Evolutionary conservation across 1,140 invertebrate species (phyloP).

Genomic region (Ephestia elutella): DNA sequence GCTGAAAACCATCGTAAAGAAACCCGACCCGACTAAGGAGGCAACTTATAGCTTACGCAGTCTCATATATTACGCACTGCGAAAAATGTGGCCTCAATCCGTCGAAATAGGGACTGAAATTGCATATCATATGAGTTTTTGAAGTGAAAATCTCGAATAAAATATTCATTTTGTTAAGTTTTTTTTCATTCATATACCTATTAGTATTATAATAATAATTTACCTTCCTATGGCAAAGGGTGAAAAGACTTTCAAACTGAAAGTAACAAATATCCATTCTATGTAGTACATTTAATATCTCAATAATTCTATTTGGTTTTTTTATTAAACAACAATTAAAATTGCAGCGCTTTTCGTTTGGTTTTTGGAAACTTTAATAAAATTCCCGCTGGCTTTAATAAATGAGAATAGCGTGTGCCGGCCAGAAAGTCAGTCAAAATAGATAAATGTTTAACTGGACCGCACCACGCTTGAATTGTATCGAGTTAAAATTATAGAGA

Average conservation of each 20-base stretch:
- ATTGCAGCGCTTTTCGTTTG: neutral
- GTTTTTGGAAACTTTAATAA: slow-evolving; percentile 1
- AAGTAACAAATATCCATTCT: too few relatives aligned
- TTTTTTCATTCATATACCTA: too few relatives aligned
- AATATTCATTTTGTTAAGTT: too few relatives aligned
- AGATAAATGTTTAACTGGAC: slow-evolving; percentile 3
- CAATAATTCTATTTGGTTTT: neutral
- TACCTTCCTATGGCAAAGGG: too few relatives aligned
- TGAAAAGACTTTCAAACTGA: too few relatives aligned
- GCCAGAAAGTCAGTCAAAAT: slow-evolving; percentile 4
- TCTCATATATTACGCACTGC: neutral
- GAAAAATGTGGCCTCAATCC: neutral
- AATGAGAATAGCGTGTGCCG: neutral
- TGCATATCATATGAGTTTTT: neutral
- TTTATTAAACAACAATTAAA: neutral
- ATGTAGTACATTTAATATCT: too few relatives aligned
- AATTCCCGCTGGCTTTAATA: slow-evolving; percentile 3
- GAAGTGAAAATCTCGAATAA: neutral
- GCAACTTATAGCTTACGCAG: neutral
- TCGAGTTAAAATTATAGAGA: neutral
- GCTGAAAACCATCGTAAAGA: neutral
- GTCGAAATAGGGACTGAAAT: neutral
- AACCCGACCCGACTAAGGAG: slow-evolving; percentile 1
- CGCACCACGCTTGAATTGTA: neutral
- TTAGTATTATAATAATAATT: too few relatives aligned